These are phyloP conservation scores for Pygocentrus nattereri DNA, from an alignment of 2,797 vertebrate species.

Conservation along the genomic window DNA sequence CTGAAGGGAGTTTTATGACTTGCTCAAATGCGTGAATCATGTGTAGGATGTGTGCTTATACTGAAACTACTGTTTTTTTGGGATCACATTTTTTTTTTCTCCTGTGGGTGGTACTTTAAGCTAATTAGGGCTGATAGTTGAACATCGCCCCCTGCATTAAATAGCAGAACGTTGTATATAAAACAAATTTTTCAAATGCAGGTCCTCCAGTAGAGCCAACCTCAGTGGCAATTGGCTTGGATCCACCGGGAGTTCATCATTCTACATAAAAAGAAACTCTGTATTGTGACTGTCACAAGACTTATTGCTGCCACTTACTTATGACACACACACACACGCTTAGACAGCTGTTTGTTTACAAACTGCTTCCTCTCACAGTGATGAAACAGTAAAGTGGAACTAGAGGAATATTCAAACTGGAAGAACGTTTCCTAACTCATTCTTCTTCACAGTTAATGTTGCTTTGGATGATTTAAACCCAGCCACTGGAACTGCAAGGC, in stretches of 20 bases:
- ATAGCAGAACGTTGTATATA: background rate
- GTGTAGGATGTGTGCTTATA: slow-evolving; percentile 23
- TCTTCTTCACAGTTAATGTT: too few species aligned
- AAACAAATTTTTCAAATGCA: background rate
- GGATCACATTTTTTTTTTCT: slow-evolving; percentile 12
- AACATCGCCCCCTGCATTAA: background rate
- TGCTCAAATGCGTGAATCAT: slow-evolving; percentile 42
- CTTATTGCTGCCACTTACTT: background rate
- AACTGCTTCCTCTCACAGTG: background rate
- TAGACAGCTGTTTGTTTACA: slow-evolving; percentile 46
- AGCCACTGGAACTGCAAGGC: too few species aligned
- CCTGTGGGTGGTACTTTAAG: background rate
- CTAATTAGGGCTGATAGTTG: slow-evolving; percentile 5
- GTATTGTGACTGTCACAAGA: slow-evolving; percentile 44
- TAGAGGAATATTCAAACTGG: slow-evolving; percentile 8
- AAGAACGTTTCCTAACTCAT: background rate
- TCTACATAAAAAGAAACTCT: background rate
- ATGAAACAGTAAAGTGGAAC: slow-evolving; percentile 12
- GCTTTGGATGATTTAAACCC: too few species aligned
- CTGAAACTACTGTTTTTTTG: slow-evolving; percentile 28
- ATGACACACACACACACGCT: slow-evolving; percentile 22
- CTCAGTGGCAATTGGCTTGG: background rate
- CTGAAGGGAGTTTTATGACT: slow-evolving; percentile 20
- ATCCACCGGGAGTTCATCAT: background rate
- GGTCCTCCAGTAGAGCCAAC: background rate